A percentile compares a stretch with the other conserved stretches of the same genome.
phyloP scores from a whole-genome alignment of 2,888 invertebrate genomes.

The Itoplectis maculator region DNA sequence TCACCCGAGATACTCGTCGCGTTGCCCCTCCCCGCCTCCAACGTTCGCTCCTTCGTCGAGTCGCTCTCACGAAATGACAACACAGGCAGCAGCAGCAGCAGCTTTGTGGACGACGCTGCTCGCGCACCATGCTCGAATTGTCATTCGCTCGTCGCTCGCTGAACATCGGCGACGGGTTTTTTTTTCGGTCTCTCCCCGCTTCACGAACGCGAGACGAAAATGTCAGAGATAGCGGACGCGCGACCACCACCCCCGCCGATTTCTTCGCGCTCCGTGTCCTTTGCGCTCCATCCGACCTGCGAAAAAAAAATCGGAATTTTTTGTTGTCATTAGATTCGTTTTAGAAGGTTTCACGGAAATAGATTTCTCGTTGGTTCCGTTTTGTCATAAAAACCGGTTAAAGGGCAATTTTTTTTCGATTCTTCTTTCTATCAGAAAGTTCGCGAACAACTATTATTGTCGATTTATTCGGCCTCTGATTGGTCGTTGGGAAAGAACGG shows the following conservation, averaged over 20 bases:
- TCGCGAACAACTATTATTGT: too few relatives aligned
- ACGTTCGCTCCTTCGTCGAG: constrained; percentile 3
- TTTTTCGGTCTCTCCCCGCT: constrained; percentile 17
- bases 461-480: too few relatives aligned
- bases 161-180: neutral
- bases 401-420: too few relatives aligned
- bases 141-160: constrained; percentile 22
- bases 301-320: neutral
- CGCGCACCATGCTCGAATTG: constrained; percentile 33
- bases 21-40: too few relatives aligned
- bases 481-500: too few relatives aligned
- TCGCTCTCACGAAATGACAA: constrained; percentile 24
- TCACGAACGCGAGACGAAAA: constrained; percentile 5
- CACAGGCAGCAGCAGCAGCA: neutral
- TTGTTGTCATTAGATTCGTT: neutral
- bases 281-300: too few relatives aligned
- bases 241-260: neutral
- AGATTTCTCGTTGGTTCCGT: neutral
- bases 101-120: constrained; percentile 11
- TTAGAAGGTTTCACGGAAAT: neutral
- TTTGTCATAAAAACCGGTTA: too few relatives aligned
- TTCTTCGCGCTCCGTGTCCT: neutral
- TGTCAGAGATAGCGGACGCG: constrained; percentile 7
- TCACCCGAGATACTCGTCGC: constrained; percentile 6
- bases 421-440: too few relatives aligned